These are phyloP conservation scores for Eudyptes chrysolophus DNA, from an alignment of 2,113 vertebrate species.

Conservation along the genomic window DNA sequence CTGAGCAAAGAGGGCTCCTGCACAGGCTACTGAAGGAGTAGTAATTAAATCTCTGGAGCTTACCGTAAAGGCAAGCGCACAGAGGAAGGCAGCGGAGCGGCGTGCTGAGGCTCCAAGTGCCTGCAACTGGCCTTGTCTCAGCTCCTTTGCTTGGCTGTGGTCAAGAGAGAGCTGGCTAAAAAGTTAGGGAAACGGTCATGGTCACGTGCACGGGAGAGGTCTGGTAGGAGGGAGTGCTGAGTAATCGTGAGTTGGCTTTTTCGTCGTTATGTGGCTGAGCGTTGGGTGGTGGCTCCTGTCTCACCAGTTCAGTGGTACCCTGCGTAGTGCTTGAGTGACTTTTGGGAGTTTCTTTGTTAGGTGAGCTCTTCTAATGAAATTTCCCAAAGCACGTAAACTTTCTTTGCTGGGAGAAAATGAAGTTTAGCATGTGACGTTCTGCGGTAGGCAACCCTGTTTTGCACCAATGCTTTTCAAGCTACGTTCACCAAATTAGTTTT, in stretches of 20 bases:
- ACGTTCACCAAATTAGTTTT: not conserved
- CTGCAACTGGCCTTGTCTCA: not conserved
- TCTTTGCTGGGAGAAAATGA: not conserved
- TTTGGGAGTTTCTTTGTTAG: not conserved
- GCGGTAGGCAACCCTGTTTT: not conserved
- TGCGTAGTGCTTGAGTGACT: accelerated
- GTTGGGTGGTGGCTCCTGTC: not conserved
- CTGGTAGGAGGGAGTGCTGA: slow-evolving; percentile 11
- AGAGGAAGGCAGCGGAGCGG: not conserved
- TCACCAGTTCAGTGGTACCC: not conserved
- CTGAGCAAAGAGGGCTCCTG: not conserved
- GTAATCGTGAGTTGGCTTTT: slow-evolving; percentile 63
- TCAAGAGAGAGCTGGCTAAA: not conserved
- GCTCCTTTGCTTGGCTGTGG: not conserved
- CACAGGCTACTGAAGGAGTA: not conserved
- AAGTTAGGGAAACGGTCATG: not conserved
- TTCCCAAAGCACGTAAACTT: not conserved
- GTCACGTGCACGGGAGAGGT: not conserved
- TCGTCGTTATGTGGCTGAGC: not conserved
- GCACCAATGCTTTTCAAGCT: not conserved
- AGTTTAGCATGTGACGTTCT: accelerated
- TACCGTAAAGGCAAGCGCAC: accelerated
- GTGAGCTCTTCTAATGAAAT: not conserved
- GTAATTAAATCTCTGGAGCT: not conserved
- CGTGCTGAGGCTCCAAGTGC: not conserved